Evolutionary conservation across 2,888 invertebrate species (phyloP), one percentile per base, ranked within the genome.

Genomic region (Pardosa pseudoannulata): DNA sequence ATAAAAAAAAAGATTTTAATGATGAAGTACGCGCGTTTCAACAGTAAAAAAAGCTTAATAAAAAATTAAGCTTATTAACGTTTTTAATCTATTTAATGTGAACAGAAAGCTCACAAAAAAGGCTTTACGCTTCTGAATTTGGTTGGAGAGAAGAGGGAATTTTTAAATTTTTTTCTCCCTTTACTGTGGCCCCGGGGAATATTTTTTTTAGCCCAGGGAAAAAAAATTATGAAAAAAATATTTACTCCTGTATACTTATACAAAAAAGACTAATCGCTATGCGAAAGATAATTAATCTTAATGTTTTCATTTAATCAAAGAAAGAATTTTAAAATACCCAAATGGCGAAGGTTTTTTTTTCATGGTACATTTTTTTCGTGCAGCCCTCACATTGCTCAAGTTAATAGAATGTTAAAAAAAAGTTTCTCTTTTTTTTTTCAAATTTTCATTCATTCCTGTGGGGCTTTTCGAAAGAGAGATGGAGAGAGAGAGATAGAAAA

Each of bases 81-180:
- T 70, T 68, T 85, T 85, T 78, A 85, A 85, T 85, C 78, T 78
- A 78, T 85, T 85, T 85, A 72, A 85, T 73, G 67, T 73, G 78
- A 78, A 85, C 76, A 75, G 73, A 78, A 85, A 76, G 67, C 31
- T 19, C 1, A 29, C 11, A 65, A 29, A 65, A 71, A 29, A 71
- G 41, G 19, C 5, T 56, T 19, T 23, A 56, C 19, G 56, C 56
- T 56, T 23, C 56, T 56, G 56, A 19, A 56, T 16, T 23, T 3
- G 23, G 56, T 7, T 23, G 16, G 23, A 16, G 56, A 23, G 56
- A 67, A 62, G 11, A 62, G 23, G n/a, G n/a, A n/a, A 65, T 65
- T 72, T 79, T 50, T n/a, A n/a, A n/a, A n/a, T n/a, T n/a, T n/a
- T n/a, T n/a, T n/a, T n/a, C 72, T 72, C 64, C 27, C 36, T 36